Evolutionary conservation across 2,797 vertebrate species (phyloP), one percentile per base, ranked within the genome.

Genomic region (Pantherophis alleghaniensis): DNA sequence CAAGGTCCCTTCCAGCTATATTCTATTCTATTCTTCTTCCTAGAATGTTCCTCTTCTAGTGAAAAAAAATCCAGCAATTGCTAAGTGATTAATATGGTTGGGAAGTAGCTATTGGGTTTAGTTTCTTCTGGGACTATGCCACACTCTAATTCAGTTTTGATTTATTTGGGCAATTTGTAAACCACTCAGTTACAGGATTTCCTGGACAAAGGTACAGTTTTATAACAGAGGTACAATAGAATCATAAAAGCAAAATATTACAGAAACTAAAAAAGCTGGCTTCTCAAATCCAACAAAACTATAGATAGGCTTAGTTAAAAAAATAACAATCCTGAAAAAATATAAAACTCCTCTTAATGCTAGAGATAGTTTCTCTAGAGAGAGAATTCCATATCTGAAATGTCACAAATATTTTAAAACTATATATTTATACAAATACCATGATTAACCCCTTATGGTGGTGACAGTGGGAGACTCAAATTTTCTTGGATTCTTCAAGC

Each of bases 31-130:
- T 60, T 60, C 18, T 63, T 63, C 94, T 28, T 93, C 88, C 95
- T 95, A 97, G 57, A 94, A 83, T 93, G 94, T 92, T 3, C 61
- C n/a, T 92, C 94, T 95, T 95, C 95, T 95, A 95, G 95, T 93
- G 96, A 94, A n/a, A 26, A 92, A 94, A 92, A 92, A 94, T 9
- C 4, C 10, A 74, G 92, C 11, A 95, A 95, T 61, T 95, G 53
- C 63, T 79, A 3, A 57, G 32, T 59, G 26, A 42, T 53, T 51
- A n/a, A 37, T 86, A 57, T 1, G 7, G 32, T 12, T 92, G 0
- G 0, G 9, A 0, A 2, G 7, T 53, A 18, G 13, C 12, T 53
- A 18, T 63, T 89, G 59, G 6, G 24, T 1, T 95, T 92, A 4
- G 1, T 93, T 89, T 60, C 20, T 79, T 60, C 22, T 88, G 32